These are phyloP conservation scores for Octomys mimax DNA, from an alignment of 2,797 vertebrate genomes.

Conservation along the genomic window DNA sequence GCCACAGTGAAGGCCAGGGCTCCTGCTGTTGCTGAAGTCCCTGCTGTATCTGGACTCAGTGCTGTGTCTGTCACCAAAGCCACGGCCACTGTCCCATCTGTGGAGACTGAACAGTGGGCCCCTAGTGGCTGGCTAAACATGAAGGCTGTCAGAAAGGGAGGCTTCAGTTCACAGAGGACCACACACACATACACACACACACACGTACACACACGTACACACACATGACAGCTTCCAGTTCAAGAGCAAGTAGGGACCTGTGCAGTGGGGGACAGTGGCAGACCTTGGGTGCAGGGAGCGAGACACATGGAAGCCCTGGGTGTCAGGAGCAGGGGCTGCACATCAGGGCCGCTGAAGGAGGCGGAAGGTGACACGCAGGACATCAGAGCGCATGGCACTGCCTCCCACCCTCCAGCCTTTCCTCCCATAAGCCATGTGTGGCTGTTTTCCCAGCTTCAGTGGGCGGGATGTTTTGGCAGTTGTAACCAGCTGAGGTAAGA, in stretches of 20 bases:
- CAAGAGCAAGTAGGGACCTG: background rate
- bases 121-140: background rate
- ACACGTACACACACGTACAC: background rate
- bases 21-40: background rate
- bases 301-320: background rate
- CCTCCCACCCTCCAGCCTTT: background rate
- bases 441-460: background rate
- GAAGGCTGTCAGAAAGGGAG: background rate
- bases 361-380: background rate
- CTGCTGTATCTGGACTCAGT: too few relatives aligned
- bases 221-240: background rate
- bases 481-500: background rate
- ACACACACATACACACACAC: too few relatives aligned
- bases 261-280: background rate
- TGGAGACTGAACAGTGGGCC: background rate
- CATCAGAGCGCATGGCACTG: background rate
- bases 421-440: background rate
- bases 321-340: background rate
- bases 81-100: background rate
- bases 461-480: background rate
- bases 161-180: background rate
- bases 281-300: rapidly evolving
- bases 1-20: background rate
- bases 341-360: background rate
- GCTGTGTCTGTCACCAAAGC: background rate